Percentiles rank a stretch among this genome's conserved stretches.
phyloP scores from a whole-genome alignment of 2,888 invertebrate species.

The Hololepta plana region DNA sequence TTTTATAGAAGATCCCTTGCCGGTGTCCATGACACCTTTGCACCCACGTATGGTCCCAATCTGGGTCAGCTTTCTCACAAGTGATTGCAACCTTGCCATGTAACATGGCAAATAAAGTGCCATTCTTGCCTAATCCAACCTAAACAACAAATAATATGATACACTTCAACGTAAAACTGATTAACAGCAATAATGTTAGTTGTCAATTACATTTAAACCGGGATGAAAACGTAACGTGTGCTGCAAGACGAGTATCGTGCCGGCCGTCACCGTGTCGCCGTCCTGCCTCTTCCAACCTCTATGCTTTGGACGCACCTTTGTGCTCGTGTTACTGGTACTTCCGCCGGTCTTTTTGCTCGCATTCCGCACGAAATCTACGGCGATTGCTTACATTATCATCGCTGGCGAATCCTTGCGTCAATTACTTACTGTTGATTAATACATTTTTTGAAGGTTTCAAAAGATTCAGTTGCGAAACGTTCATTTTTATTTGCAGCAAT shows the following conservation, averaged over 20 bases:
- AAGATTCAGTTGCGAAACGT: too few species aligned
- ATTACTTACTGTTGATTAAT: too few species aligned
- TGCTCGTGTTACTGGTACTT: conserved; percentile 49
- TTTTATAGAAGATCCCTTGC: conserved; percentile 54
- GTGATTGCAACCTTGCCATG: conserved; percentile 64
- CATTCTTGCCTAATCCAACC: conserved; percentile 70
- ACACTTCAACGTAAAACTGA: not conserved
- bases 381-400: too few species aligned
- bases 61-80: conserved; percentile 62
- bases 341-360: conserved; percentile 61
- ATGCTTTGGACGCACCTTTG: conserved; percentile 53
- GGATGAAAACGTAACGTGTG: conserved; percentile 56
- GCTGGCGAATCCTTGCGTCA: too few species aligned
- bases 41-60: conserved; percentile 64
- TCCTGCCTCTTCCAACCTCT: conserved; percentile 64
- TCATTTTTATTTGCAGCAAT: too few species aligned
- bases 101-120: conserved; percentile 62
- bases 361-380: conserved; percentile 34
- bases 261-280: conserved; percentile 42
- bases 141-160: conserved; percentile 27
- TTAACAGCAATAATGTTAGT: not conserved
- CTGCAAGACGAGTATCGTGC: conserved; percentile 53
- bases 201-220: conserved; percentile 47
- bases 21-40: conserved; percentile 43
- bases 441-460: too few species aligned